Evolutionary conservation across 2,113 vertebrate species (phyloP).

Genomic region (Channa argus): DNA sequence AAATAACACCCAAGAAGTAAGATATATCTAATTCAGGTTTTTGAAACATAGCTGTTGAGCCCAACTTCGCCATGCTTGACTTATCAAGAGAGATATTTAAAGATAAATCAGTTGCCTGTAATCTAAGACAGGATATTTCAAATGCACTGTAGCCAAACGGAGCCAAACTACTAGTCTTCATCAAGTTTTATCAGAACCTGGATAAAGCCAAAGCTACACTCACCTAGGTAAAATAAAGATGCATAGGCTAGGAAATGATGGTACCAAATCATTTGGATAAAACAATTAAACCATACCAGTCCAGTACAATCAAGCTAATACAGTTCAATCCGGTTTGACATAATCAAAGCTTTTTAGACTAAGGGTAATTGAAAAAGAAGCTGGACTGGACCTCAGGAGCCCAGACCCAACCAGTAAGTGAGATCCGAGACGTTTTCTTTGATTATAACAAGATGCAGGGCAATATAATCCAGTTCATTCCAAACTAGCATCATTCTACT

Average conservation of each 20-base stretch:
- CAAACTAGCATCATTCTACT: not conserved
- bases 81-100: not conserved
- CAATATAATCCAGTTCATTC: slow-evolving; percentile 22
- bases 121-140: not conserved
- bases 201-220: slow-evolving; percentile 8
- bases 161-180: not conserved
- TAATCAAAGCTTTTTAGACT: slow-evolving; percentile 7
- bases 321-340: not conserved
- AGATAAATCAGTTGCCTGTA: not conserved
- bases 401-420: not conserved
- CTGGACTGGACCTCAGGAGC: slow-evolving; percentile 9
- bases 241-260: slow-evolving; percentile 5
- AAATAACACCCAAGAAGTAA: not conserved
- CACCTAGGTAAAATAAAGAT: slow-evolving; percentile 27
- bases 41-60: not conserved
- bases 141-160: not conserved
- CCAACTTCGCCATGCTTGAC: not conserved
- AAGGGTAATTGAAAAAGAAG: slow-evolving; percentile 14
- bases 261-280: slow-evolving; percentile 11
- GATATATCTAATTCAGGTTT: not conserved
- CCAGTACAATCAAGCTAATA: slow-evolving; percentile 19
- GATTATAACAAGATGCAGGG: slow-evolving; percentile 20
- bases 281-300: slow-evolving; percentile 22
- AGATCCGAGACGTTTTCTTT: slow-evolving; percentile 6
- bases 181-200: slow-evolving; percentile 14